Evolutionary conservation across 1,140 invertebrate species (phyloP).

Genomic region (Drosophila funebris): DNA sequence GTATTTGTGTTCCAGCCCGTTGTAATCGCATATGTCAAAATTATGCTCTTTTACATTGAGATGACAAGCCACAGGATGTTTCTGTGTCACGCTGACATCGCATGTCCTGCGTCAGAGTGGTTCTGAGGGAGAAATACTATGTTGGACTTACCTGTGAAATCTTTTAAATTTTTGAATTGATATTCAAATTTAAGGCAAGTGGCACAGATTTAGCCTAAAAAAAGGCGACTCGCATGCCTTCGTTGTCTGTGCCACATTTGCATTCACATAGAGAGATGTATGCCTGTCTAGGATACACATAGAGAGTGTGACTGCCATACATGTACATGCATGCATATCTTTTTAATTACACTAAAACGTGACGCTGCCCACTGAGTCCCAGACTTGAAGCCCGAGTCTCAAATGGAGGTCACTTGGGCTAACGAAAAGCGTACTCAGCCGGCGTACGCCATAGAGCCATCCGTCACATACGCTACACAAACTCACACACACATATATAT

Average conservation of each 20-base stretch:
- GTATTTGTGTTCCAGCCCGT: constrained; percentile 38
- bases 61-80: constrained; percentile 62
- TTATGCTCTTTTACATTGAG: constrained; percentile 71
- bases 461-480: constrained; percentile 52
- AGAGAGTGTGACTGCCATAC: neutral
- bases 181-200: constrained; percentile 43
- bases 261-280: constrained; percentile 3
- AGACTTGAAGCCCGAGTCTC: constrained; percentile 23
- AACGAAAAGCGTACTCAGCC: constrained; percentile 55
- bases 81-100: constrained; percentile 53
- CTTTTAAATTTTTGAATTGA: constrained; percentile 49
- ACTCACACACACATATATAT: constrained; percentile 20
- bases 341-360: constrained; percentile 82
- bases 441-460: constrained; percentile 52
- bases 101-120: constrained; percentile 15
- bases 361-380: constrained; percentile 50
- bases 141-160: constrained; percentile 21
- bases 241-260: constrained; percentile 1
- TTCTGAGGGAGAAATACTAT: too few relatives aligned
- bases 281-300: constrained; percentile 16
- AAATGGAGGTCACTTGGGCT: constrained; percentile 77
- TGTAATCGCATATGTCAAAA: constrained; percentile 80
- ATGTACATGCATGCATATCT: constrained; percentile 65
- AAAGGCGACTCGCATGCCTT: constrained; percentile 27
- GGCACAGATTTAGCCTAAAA: constrained; percentile 29